Conservation (phyloP, 2,797 vertebrate species). For the Pangasius macronema region DNA sequence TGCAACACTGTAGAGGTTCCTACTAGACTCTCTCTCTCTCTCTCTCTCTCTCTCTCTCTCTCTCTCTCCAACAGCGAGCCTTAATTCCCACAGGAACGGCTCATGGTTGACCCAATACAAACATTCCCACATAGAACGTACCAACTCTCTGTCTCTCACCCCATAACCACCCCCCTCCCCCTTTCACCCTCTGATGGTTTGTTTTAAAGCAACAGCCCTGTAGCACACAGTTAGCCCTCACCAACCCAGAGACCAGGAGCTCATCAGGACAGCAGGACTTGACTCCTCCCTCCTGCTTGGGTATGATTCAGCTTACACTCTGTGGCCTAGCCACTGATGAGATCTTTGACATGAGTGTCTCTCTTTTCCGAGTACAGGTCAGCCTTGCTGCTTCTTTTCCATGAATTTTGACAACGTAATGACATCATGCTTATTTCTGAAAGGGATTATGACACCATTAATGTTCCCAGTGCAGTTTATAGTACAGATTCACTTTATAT, state of each 20-base stretch:
- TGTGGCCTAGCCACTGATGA: background rate
- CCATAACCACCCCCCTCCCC: background rate
- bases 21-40: constrained; percentile 32
- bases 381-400: background rate
- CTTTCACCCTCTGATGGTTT: constrained; percentile 39
- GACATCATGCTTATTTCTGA: background rate
- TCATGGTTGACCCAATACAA: constrained; percentile 58
- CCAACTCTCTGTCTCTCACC: constrained; percentile 25
- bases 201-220: constrained; percentile 57
- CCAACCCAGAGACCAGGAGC: constrained; percentile 21
- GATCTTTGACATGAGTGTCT: background rate
- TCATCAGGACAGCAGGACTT: constrained; percentile 12
- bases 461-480: background rate
- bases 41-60: constrained; percentile 11
- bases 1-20: constrained; percentile 38
- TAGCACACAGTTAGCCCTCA: constrained; percentile 11
- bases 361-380: background rate
- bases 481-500: background rate
- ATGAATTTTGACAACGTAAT: background rate
- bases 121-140: constrained; percentile 59
- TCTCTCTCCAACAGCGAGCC: constrained; percentile 38
- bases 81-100: constrained; percentile 56
- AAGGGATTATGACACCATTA: background rate
- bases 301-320: constrained; percentile 6
- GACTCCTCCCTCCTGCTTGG: constrained; percentile 14